A percentile compares a stretch with the other conserved stretches of the same genome.
Evolutionary conservation across 2,797 vertebrate genomes (phyloP).

Genomic region (Taeniopygia guttata): DNA sequence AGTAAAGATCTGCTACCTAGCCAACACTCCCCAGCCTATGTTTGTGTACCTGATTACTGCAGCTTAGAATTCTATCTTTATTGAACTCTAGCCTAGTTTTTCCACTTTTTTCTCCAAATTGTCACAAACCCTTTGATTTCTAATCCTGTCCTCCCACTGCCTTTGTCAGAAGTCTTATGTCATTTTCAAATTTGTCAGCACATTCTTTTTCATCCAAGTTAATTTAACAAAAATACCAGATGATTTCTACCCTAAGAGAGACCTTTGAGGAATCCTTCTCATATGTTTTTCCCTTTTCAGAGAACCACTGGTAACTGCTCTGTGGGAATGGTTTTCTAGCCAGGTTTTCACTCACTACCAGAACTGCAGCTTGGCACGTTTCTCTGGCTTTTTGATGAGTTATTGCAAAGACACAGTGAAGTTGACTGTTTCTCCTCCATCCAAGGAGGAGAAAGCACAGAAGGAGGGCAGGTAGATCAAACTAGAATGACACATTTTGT

Average conservation of each 20-base stretch:
- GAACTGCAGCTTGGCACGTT: neutral
- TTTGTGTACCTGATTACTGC: neutral
- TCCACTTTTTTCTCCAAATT: neutral
- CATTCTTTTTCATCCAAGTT: neutral
- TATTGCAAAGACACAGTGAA: neutral
- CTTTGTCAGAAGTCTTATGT: neutral
- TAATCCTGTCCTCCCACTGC: neutral
- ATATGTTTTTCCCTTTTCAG: neutral
- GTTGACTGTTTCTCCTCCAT: neutral
- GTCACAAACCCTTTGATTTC: conserved; percentile 12
- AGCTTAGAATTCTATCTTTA: neutral
- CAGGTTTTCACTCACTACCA: neutral
- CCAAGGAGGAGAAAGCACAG: neutral
- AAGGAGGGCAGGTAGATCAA: neutral
- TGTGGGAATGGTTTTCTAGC: neutral
- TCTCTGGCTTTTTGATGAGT: neutral
- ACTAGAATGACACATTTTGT: neutral
- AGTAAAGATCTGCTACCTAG: neutral
- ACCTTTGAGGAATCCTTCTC: neutral
- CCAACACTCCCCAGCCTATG: neutral
- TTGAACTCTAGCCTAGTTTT: conserved; percentile 4
- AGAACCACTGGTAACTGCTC: neutral
- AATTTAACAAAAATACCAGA: neutral
- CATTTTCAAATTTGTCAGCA: neutral
- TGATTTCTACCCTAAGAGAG: neutral